Conservation (phyloP, 2,888 invertebrate genomes). For the Chrysolina oricalcia region DNA sequence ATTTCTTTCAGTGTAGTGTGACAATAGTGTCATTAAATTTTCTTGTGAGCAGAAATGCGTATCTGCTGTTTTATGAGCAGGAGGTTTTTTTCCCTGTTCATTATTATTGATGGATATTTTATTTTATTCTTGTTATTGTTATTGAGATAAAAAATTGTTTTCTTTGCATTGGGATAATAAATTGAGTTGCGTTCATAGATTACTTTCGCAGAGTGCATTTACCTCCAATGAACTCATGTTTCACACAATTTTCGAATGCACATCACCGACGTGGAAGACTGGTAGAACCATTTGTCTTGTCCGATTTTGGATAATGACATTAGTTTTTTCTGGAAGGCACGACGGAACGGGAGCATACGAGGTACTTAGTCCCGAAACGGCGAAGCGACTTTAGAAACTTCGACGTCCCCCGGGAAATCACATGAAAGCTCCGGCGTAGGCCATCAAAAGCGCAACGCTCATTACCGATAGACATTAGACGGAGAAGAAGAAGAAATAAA, state of each 20-base stretch:
- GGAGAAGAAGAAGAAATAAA: constrained; percentile 43
- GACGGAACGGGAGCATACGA: constrained; percentile 20
- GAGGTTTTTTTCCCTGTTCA: too few species aligned
- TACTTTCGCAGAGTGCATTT: not conserved
- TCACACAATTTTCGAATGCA: not conserved
- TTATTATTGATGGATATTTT: too few species aligned
- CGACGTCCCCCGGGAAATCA: constrained; percentile 56
- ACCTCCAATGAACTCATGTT: not conserved
- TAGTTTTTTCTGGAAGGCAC: constrained; percentile 25
- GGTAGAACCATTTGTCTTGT: constrained; percentile 38
- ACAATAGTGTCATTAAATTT: too few species aligned
- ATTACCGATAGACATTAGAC: constrained; percentile 47
- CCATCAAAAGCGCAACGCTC: constrained; percentile 54
- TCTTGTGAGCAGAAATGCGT: too few species aligned
- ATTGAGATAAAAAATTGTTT: too few species aligned
- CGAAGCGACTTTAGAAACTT: constrained; percentile 39
- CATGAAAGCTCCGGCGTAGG: constrained; percentile 44
- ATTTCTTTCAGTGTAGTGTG: too few species aligned
- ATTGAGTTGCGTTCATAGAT: too few species aligned
- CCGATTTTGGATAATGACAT: constrained; percentile 40
- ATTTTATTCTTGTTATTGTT: too few species aligned
- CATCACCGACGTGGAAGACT: not conserved
- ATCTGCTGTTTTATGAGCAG: too few species aligned
- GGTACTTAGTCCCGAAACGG: constrained; percentile 5
- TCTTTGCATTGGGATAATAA: too few species aligned